Evolutionary conservation across 1,140 invertebrate species (phyloP).

Genomic region (Drosophila teissieri): DNA sequence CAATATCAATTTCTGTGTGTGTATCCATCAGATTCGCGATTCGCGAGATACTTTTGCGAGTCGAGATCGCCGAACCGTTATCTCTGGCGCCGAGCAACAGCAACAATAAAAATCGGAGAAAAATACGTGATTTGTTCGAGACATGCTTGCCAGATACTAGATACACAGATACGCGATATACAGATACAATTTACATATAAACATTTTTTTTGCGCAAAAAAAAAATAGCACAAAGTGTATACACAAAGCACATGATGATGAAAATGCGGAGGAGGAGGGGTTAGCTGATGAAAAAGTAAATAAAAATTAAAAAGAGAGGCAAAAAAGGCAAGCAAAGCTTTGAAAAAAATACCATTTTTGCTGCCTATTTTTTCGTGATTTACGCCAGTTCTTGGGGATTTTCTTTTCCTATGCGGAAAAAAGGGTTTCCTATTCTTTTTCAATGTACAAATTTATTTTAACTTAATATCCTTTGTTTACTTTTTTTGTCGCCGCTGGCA

Average conservation of each 20-base stretch:
- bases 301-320: conserved; percentile 26
- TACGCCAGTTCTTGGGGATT: conserved; percentile 4
- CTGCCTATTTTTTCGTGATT: conserved; percentile 17
- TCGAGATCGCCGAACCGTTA: conserved; percentile 58
- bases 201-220: conserved; percentile 39
- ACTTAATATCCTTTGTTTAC: conserved; percentile 1
- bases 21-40: conserved; percentile 51
- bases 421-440: conserved; percentile 17
- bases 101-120: conserved; percentile 15
- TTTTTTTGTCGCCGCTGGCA: background rate
- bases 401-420: conserved; percentile 7
- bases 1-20: conserved; percentile 59
- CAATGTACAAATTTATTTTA: conserved; percentile 4
- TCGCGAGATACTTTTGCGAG: conserved; percentile 33
- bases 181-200: conserved; percentile 50
- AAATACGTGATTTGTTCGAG: conserved; percentile 66
- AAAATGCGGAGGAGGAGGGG: conserved; percentile 16
- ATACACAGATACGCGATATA: conserved; percentile 23
- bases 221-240: conserved; percentile 23
- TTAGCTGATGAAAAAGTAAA: conserved; percentile 11
- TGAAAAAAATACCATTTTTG: conserved; percentile 28
- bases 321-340: conserved; percentile 57
- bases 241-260: conserved; percentile 29
- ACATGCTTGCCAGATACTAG: conserved; percentile 41
- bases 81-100: conserved; percentile 26